Conservation (phyloP, 2,888 invertebrate genomes). For the Ochropleura leucogaster region DNA sequence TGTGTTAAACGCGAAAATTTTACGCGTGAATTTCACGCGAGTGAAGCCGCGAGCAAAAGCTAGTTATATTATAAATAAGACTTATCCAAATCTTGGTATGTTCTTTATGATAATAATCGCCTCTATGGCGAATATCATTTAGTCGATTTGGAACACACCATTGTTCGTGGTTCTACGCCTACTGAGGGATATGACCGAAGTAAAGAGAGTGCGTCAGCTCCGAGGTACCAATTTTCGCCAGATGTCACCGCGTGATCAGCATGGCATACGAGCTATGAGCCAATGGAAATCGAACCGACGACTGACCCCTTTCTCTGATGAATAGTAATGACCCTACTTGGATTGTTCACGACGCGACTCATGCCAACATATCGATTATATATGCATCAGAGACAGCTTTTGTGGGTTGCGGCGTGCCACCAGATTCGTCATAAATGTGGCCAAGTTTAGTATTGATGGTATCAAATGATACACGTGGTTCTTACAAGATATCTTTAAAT, state of each 20-base stretch:
- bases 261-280: slow-evolving; percentile 62
- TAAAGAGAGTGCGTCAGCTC: slow-evolving; percentile 56
- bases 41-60: too few relatives aligned
- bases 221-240: slow-evolving; percentile 68
- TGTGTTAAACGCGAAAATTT: too few relatives aligned
- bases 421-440: slow-evolving; percentile 59
- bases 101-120: not conserved
- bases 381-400: slow-evolving; percentile 68
- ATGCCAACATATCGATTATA: slow-evolving; percentile 64
- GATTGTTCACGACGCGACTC: slow-evolving; percentile 71
- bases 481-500: not conserved
- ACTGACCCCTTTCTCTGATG: slow-evolving; percentile 83
- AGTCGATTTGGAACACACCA: not conserved
- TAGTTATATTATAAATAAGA: not conserved
- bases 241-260: slow-evolving; percentile 73
- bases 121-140: slow-evolving; percentile 2
- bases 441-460: slow-evolving; percentile 44
- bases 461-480: slow-evolving; percentile 12
- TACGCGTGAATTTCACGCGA: too few relatives aligned
- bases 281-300: slow-evolving; percentile 79
- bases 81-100: not conserved
- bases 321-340: slow-evolving; percentile 87
- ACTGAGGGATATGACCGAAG: slow-evolving; percentile 47
- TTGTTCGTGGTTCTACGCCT: not conserved
- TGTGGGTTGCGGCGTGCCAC: slow-evolving; percentile 68